Base-by-base conservation (phyloP, 2,113 vertebrate genomes). In the Pimephales promelas region DNA sequence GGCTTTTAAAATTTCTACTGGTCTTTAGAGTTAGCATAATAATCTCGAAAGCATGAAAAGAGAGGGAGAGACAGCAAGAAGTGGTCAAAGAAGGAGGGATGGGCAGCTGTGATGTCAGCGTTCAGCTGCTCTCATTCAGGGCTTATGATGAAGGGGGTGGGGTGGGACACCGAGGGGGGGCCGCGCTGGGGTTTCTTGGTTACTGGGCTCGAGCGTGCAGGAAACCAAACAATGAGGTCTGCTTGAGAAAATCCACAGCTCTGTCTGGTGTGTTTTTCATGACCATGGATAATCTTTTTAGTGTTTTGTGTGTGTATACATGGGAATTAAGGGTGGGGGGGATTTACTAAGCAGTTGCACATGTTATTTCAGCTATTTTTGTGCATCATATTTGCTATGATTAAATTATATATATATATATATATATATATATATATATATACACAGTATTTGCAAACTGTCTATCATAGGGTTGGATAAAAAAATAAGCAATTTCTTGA, bases 71-170 rank as follows among this genome's bases (percentile, higher is more conserved):
- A 56, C 13, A 40, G 45, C 26, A n/a, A 59, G 57, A 81, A 73
- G 79, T 54, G 78, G 79, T 77, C 18, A 86, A 72, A 83, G 86
- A 52, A 77, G 75, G 47, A 54, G 16, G 71, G 11, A 84, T 76
- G 85, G 80, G 78, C 75, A 89, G 83, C 87, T 81, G 83, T 89
- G 90, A 92, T 91, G 89, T 92, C 90, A 87, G 84, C 2, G 54
- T 90, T 91, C 91, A 92, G 92, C 92, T 92, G 92, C 92, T 92
- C 87, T 84, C 78, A 78, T 88, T 90, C 86, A 90, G 83, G 80
- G 52, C 84, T 40, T 88, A 76, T 68, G 82, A 22, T 66, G 54
- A 77, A 54, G 72, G 71, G 74, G 24, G 22, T n/a, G 62, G 83
- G 83, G 79, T 82, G 80, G 26, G 52, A 76, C 57, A 83, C 71